Conservation (phyloP, 2,888 invertebrate species). For the Euplexia lucipara region DNA sequence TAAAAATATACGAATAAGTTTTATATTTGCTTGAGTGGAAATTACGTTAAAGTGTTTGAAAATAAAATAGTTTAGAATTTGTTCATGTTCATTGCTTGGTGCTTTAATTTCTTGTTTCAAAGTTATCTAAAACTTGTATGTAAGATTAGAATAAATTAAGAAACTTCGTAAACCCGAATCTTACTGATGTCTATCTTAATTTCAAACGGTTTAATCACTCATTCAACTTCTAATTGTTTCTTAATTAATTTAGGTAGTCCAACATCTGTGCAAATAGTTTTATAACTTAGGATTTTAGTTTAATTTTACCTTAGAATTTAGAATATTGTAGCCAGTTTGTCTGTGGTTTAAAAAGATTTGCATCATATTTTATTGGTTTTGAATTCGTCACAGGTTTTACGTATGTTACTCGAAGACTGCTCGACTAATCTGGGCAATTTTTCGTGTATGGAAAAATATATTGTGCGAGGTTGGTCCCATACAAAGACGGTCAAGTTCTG, state of each 20-base stretch:
- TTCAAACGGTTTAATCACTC: constrained; percentile 56
- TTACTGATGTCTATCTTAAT: constrained; percentile 40
- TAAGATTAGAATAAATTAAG: constrained; percentile 31
- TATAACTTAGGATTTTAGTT: constrained; percentile 44
- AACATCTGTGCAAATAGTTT: constrained; percentile 55
- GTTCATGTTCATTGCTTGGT: neutral
- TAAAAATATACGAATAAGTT: no score
- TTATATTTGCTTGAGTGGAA: no score
- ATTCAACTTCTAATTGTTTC: constrained; percentile 51
- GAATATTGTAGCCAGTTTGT: neutral
- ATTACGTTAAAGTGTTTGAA: no score
- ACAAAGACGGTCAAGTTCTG: no score
- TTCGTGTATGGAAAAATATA: no score
- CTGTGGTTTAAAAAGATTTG: neutral
- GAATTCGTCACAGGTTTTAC: no score
- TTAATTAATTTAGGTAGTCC: constrained; percentile 47
- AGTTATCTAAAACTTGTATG: constrained; percentile 9
- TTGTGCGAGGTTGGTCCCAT: no score
- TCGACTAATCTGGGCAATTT: no score
- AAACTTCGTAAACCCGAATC: constrained; percentile 35
- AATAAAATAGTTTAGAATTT: no score
- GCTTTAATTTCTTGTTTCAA: neutral
- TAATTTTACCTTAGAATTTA: constrained; percentile 33
- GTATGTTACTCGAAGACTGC: no score
- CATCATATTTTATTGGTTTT: no score